Evolutionary conservation across 2,113 vertebrate genomes (phyloP).

Genomic region (Chrysochloris asiatica): DNA sequence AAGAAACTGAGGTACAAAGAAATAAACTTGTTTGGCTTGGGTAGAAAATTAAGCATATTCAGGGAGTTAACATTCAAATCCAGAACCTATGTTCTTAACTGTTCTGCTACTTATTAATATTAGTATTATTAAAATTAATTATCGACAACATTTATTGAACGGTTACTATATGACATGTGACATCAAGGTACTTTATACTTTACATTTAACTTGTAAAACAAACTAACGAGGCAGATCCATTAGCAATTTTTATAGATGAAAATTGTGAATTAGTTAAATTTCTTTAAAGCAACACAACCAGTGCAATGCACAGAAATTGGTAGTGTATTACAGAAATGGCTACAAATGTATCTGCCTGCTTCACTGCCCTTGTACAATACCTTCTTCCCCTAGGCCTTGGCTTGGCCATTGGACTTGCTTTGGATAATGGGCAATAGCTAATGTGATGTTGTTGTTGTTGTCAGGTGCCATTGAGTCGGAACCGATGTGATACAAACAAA

Average conservation of each 20-base stretch:
- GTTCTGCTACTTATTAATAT: background rate
- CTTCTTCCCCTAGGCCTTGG: no score
- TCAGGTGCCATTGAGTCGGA: no score
- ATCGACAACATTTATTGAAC: background rate
- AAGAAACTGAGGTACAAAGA: constrained; percentile 39
- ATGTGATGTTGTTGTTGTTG: no score
- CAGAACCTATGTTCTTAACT: no score
- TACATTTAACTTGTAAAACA: background rate
- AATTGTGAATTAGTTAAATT: background rate
- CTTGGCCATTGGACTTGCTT: background rate
- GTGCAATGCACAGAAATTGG: background rate
- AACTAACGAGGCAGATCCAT: background rate
- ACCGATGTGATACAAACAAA: no score
- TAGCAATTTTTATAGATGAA: background rate
- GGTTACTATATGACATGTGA: no score
- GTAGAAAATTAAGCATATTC: background rate
- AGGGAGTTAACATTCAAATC: background rate
- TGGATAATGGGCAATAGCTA: background rate
- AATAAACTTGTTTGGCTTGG: background rate
- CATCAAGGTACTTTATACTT: background rate
- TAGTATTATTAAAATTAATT: background rate
- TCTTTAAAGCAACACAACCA: background rate
- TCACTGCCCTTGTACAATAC: background rate
- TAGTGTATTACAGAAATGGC: background rate
- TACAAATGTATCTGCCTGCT: background rate